Percentiles rank a stretch among this genome's conserved stretches.
Conservation (phyloP, 2,888 invertebrate genomes). For the Drosophila phalerata region DNA sequence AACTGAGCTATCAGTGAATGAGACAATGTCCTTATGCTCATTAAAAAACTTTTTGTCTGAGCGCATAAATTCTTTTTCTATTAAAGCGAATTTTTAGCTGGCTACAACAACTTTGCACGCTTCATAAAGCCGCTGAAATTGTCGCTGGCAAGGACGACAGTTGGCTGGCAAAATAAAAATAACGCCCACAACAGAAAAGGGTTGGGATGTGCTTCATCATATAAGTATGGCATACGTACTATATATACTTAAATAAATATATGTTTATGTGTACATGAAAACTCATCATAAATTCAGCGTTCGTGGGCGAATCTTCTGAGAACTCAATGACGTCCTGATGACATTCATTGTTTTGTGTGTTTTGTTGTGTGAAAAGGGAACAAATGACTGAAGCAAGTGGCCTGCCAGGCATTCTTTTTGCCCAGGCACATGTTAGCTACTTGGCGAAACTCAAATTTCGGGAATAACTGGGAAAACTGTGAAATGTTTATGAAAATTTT, state of each 20-base stretch:
- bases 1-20: constrained; percentile 3
- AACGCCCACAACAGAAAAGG: constrained; percentile 44
- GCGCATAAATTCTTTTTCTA: constrained; percentile 56
- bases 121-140: constrained; percentile 45
- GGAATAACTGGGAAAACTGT: constrained; percentile 46
- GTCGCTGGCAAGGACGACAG: constrained; percentile 16
- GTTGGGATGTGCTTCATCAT: constrained; percentile 30
- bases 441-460: constrained; percentile 39
- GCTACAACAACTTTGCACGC: constrained; percentile 39
- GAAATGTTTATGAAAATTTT: constrained; percentile 50
- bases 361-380: not conserved
- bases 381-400: constrained; percentile 7
- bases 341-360: constrained; percentile 79
- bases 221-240: constrained; percentile 9
- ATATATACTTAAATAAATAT: constrained; percentile 13
- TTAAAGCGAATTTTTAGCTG: constrained; percentile 36
- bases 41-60: constrained; percentile 50
- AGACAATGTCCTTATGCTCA: constrained; percentile 40
- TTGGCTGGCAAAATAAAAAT: constrained; percentile 6
- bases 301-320: constrained; percentile 74
- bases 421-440: constrained; percentile 28
- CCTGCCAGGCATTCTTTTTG: constrained; percentile 32
- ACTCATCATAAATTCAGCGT: constrained; percentile 72
- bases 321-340: constrained; percentile 75
- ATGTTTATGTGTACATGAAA: constrained; percentile 13